These are phyloP conservation scores for Arion vulgaris DNA, from an alignment of 1,140 invertebrate species.

Conservation along the genomic window DNA sequence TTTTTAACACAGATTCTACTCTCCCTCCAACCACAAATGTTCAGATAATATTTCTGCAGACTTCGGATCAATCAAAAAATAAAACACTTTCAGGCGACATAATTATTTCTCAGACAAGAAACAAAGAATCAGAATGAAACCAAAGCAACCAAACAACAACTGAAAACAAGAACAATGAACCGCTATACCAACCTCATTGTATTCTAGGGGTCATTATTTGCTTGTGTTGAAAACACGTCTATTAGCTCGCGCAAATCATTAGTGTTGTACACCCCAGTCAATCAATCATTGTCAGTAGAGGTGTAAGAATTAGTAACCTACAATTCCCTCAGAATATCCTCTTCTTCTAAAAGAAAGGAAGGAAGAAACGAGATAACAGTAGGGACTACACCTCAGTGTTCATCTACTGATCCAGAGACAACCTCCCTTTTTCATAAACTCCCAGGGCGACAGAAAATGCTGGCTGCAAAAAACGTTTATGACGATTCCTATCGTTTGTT, in stretches of 20 bases:
- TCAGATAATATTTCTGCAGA: no score
- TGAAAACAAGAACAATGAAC: background rate
- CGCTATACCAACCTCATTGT: background rate
- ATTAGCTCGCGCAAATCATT: background rate
- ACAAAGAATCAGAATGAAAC: no score
- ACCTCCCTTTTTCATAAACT: background rate
- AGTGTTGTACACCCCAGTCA: background rate
- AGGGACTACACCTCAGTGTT: constrained; percentile 12
- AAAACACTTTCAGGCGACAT: no score
- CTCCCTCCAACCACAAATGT: no score
- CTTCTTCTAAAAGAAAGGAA: background rate
- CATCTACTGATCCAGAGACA: background rate
- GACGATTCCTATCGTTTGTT: background rate
- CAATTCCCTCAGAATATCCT: background rate
- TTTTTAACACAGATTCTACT: no score
- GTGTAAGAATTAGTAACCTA: background rate
- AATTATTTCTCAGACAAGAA: no score
- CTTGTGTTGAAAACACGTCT: background rate
- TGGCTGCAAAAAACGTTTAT: background rate
- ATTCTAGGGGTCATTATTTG: background rate
- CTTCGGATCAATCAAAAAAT: no score
- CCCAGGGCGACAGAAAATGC: background rate
- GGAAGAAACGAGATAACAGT: background rate
- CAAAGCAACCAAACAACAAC: no score
- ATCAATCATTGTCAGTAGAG: background rate